phyloP scores from a whole-genome alignment of 1,140 invertebrate species.

The Drosophila kurseongensis region DNA sequence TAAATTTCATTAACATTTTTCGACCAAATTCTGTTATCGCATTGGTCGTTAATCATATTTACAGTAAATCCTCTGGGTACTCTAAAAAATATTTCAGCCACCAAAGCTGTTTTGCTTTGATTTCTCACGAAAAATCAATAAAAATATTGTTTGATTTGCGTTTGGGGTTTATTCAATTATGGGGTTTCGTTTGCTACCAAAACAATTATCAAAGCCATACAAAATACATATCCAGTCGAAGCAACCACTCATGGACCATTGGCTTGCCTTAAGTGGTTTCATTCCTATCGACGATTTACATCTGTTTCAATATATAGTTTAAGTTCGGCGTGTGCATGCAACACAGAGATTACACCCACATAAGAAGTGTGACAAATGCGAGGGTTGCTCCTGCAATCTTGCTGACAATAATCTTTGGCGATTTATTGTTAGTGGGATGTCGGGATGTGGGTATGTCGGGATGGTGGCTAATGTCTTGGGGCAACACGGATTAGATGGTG shows the following conservation, averaged over 20 bases:
- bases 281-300: conserved; percentile 69
- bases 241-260: conserved; percentile 40
- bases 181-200: conserved; percentile 29
- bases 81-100: background rate
- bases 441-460: conserved; percentile 28
- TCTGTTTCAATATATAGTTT: conserved; percentile 58
- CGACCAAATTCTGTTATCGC: background rate
- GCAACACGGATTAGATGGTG: conserved; percentile 68
- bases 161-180: conserved; percentile 45
- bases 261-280: conserved; percentile 52
- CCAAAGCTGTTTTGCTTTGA: conserved; percentile 12
- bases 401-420: conserved; percentile 77
- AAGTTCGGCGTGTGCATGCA: conserved; percentile 33
- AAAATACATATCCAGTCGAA: conserved; percentile 13
- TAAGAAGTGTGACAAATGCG: conserved; percentile 64
- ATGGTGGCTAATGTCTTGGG: conserved; percentile 65
- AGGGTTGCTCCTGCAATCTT: conserved; percentile 63
- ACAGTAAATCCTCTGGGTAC: background rate
- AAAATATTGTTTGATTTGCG: conserved; percentile 22
- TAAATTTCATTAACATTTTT: too few species aligned
- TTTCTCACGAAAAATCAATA: conserved; percentile 43
- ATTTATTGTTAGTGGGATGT: conserved; percentile 54
- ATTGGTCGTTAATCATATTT: conserved; percentile 9
- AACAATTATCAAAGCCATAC: conserved; percentile 64
- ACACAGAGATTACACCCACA: conserved; percentile 51